Base-by-base conservation (phyloP, 2,888 invertebrate species). In the Isoperla grammatica region DNA sequence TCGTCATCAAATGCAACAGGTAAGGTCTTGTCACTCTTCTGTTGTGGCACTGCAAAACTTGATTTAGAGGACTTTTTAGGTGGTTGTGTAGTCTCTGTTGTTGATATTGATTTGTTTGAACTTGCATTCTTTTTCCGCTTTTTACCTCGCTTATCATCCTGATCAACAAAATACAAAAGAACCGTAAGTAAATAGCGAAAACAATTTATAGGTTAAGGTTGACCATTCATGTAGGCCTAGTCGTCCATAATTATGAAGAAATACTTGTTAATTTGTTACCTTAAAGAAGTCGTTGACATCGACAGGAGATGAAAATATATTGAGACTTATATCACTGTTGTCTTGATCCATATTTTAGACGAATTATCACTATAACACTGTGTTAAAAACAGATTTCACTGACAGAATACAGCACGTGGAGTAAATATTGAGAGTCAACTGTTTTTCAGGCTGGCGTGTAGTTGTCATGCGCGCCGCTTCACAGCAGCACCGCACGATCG, bases 321-420 rank as follows among this genome's bases (percentile, higher is more conserved):
- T 53, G 2, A 53, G 39, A 53, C 39, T 19, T 39, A 53, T 53
- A 37, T 53, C 53, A 39, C 19, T 39, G 11, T 19, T 39, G 5
- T 53, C 39, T 19, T 37, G 39, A 19, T 53, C 53, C 53, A 53
- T 53, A 37, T 39, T 53, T 29, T 29, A 29, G 4, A 8, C 29
- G 29, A 19, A 13, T 15, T 15, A 17, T 11, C 5, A 17, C 17
- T 45, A 45, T 29, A 13, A 45, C 45, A 40, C 5, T 5, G 40
- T 40, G 4, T 13, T 12, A 3, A 12, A 13, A 40, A 12, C n/a
- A 40, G 11, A 15, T 12, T 12, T 15, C 40, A 6, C 40, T 40
- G 40, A 4, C 15, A 15, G 5, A 4, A 40, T 40, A 40, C 40
- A 40, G 12, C 40, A 40, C 40, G 40, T 40, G n/a, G 40, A 13